Conservation (phyloP, 2,797 vertebrate species). For the Ceryle rudis region DNA sequence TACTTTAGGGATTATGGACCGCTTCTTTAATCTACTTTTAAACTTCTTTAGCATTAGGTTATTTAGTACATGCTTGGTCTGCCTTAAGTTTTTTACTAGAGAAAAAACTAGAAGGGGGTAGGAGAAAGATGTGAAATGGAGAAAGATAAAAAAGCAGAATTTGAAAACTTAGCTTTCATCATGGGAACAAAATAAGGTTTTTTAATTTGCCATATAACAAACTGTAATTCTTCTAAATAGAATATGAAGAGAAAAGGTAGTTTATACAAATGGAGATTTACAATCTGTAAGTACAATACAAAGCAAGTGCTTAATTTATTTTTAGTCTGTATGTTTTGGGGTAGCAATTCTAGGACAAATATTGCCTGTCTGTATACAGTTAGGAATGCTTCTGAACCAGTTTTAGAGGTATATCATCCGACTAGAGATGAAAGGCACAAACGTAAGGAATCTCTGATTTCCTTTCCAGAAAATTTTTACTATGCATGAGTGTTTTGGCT, state of each 20-base stretch:
- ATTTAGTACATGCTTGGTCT: not conserved
- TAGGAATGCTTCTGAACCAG: not conserved
- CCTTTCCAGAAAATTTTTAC: not conserved
- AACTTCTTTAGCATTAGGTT: not conserved
- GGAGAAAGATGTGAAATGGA: not conserved
- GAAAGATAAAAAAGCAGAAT: not conserved
- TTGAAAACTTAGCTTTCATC: not conserved
- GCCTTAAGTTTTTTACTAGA: not conserved
- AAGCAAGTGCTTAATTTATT: not conserved
- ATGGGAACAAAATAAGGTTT: not conserved
- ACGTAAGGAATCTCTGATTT: not conserved
- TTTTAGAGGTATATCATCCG: not conserved
- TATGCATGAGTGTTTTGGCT: not conserved
- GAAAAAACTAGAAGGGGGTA: not conserved
- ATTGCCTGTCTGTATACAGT: not conserved
- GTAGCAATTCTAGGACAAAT: not conserved
- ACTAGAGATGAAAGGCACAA: not conserved
- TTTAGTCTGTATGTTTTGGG: not conserved
- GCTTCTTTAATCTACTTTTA: constrained; percentile 16
- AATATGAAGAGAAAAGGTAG: not conserved
- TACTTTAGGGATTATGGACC: not conserved
- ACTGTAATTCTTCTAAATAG: not conserved
- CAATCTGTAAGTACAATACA: not conserved
- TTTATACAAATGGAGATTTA: not conserved
- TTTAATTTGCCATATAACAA: not conserved